phyloP scores from a whole-genome alignment of 2,888 invertebrate genomes.

The Leptura quadrifasciata region DNA sequence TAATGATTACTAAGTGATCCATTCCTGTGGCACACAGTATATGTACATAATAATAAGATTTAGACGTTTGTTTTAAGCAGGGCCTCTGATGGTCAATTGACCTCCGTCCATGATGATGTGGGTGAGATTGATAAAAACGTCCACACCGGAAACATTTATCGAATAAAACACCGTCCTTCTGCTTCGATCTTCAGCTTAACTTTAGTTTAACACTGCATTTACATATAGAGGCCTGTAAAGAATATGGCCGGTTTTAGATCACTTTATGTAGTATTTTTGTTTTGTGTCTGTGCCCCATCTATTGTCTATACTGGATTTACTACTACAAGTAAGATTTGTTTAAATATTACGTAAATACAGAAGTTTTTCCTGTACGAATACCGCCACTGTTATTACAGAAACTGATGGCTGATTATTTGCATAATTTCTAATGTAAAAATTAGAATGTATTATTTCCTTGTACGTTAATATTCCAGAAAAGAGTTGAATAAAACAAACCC shows the following conservation, averaged over 20 bases:
- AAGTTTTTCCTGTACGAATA: too few species aligned
- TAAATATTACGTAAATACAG: too few species aligned
- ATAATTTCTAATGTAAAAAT: too few species aligned
- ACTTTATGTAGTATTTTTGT: slow-evolving; percentile 35
- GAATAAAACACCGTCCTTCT: slow-evolving; percentile 55
- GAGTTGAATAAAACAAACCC: too few species aligned
- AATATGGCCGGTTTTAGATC: slow-evolving; percentile 25
- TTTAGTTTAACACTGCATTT: slow-evolving; percentile 50
- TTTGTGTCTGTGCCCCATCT: slow-evolving; percentile 27
- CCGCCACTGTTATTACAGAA: too few species aligned
- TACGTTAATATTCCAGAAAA: too few species aligned
- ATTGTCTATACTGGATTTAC: slow-evolving; percentile 55
- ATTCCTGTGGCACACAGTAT: too few species aligned
- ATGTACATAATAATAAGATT: neutral
- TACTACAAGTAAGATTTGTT: slow-evolving; percentile 57
- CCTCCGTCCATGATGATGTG: slow-evolving; percentile 47
- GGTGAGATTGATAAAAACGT: slow-evolving; percentile 59
- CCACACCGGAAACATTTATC: slow-evolving; percentile 65
- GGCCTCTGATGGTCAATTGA: slow-evolving; percentile 42
- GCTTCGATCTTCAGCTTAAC: slow-evolving; percentile 8
- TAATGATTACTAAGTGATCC: too few species aligned
- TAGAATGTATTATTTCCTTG: too few species aligned
- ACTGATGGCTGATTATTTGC: too few species aligned
- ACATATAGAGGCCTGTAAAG: slow-evolving; percentile 28
- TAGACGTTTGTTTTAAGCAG: neutral